Evolutionary conservation across 2,888 invertebrate genomes (phyloP).

Genomic region (Polydrusus pterygomalis): DNA sequence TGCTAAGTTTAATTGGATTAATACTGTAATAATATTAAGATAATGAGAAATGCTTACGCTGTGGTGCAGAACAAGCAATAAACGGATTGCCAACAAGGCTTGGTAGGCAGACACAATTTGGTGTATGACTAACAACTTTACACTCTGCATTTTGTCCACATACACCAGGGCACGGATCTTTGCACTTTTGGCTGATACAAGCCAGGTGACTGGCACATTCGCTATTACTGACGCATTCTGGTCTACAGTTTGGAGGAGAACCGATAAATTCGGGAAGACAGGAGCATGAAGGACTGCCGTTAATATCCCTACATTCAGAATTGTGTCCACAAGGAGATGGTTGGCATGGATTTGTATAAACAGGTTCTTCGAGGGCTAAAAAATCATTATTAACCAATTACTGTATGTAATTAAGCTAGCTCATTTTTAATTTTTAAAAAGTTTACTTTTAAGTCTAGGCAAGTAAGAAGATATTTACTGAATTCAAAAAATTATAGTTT

Average conservation of each 20-base stretch:
- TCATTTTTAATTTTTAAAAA: too few species aligned
- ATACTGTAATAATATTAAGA: background rate
- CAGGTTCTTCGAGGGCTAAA: conserved; percentile 59
- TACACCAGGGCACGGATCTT: conserved; percentile 82
- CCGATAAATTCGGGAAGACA: conserved; percentile 73
- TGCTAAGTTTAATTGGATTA: too few species aligned
- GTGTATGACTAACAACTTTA: conserved; percentile 84
- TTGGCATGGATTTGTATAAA: conserved; percentile 70
- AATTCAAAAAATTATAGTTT: background rate
- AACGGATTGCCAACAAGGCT: conserved; percentile 81
- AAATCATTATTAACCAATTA: background rate
- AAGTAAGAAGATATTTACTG: background rate
- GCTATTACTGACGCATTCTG: conserved; percentile 82
- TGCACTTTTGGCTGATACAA: conserved; percentile 84
- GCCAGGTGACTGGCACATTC: conserved; percentile 83
- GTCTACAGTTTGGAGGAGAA: conserved; percentile 74
- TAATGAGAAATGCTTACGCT: conserved; percentile 40
- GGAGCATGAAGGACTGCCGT: conserved; percentile 75
- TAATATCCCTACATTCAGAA: conserved; percentile 70
- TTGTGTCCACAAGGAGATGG: conserved; percentile 74
- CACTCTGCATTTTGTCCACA: conserved; percentile 86
- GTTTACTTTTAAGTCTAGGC: too few species aligned
- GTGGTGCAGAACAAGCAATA: conserved; percentile 71
- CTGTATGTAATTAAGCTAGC: background rate
- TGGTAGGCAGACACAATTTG: conserved; percentile 83